Evolutionary conservation across 1,140 invertebrate genomes (phyloP).

Genomic region (Sycobia sp.): DNA sequence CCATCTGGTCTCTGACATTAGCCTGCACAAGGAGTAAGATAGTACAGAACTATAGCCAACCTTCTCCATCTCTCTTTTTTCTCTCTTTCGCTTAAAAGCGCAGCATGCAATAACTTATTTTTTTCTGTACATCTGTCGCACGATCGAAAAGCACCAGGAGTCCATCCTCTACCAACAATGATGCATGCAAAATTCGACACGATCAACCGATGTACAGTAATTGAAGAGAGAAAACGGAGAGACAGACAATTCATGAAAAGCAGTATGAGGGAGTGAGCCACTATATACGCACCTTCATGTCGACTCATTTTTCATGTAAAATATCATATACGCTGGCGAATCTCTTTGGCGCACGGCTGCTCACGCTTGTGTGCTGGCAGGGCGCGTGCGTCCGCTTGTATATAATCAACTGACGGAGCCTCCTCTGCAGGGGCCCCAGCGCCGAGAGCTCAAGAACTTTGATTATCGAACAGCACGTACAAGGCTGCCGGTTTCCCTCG

Average conservation of each 20-base stretch:
- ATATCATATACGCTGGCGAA: slow-evolving; percentile 58
- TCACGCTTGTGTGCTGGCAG: not conserved
- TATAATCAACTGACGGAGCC: no score
- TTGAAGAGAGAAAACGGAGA: no score
- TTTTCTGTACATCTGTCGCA: no score
- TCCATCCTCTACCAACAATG: no score
- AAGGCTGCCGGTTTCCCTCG: no score
- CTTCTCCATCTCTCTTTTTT: slow-evolving; percentile 12
- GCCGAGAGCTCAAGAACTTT: no score
- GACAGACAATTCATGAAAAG: no score
- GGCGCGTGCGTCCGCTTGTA: slow-evolving; percentile 14
- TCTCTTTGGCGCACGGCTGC: slow-evolving; percentile 15
- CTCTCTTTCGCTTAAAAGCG: slow-evolving; percentile 6
- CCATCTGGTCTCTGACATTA: slow-evolving; percentile 59
- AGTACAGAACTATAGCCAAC: slow-evolving; percentile 8
- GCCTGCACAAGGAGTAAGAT: slow-evolving; percentile 31
- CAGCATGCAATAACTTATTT: not conserved
- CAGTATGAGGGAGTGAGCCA: slow-evolving; percentile 19
- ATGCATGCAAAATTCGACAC: no score
- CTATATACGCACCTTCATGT: slow-evolving; percentile 75
- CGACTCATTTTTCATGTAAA: slow-evolving; percentile 75
- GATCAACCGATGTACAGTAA: no score
- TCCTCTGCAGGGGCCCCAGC: no score
- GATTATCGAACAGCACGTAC: no score
- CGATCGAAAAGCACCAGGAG: no score